Evolutionary conservation across 2,888 invertebrate genomes (phyloP).

Genomic region (Geotrupes spiniger): DNA sequence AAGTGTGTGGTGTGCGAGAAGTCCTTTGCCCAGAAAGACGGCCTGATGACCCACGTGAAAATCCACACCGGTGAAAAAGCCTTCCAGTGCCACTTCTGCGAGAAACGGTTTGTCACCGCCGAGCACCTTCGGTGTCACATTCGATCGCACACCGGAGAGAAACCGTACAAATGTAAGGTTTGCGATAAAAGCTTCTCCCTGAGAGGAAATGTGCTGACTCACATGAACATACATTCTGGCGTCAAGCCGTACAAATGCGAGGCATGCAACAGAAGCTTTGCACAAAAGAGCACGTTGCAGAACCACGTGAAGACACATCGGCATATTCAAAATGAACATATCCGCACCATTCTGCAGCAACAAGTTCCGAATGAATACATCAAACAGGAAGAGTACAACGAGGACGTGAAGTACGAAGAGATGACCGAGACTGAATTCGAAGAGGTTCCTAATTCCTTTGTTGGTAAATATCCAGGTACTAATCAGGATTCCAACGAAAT

Average conservation of each 20-base stretch:
- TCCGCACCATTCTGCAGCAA: slow-evolving; percentile 1
- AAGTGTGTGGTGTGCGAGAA: slow-evolving; percentile 35
- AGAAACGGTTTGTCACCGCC: slow-evolving; percentile 31
- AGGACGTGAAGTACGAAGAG: slow-evolving; percentile 10
- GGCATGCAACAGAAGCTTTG: slow-evolving; percentile 12
- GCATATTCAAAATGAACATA: neutral
- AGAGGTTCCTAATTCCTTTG: no score
- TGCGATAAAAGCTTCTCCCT: slow-evolving; percentile 17
- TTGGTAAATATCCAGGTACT: no score
- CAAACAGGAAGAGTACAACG: slow-evolving; percentile 15
- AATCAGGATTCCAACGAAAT: no score
- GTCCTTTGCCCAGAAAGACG: slow-evolving; percentile 34
- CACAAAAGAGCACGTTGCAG: slow-evolving; percentile 15
- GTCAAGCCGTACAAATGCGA: slow-evolving; percentile 17
- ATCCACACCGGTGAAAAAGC: slow-evolving; percentile 37
- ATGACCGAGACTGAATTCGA: slow-evolving; percentile 3
- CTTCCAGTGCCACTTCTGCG: slow-evolving; percentile 34
- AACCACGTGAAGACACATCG: slow-evolving; percentile 19
- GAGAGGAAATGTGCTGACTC: slow-evolving; percentile 16
- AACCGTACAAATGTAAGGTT: slow-evolving; percentile 17
- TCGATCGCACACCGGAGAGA: slow-evolving; percentile 17
- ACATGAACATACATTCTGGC: slow-evolving; percentile 18
- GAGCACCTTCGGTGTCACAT: slow-evolving; percentile 17
- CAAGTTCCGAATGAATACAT: slow-evolving; percentile 7
- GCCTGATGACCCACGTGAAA: slow-evolving; percentile 35